Evolutionary conservation across 2,797 vertebrate genomes (phyloP).

Genomic region (Acipenser ruthenus): DNA sequence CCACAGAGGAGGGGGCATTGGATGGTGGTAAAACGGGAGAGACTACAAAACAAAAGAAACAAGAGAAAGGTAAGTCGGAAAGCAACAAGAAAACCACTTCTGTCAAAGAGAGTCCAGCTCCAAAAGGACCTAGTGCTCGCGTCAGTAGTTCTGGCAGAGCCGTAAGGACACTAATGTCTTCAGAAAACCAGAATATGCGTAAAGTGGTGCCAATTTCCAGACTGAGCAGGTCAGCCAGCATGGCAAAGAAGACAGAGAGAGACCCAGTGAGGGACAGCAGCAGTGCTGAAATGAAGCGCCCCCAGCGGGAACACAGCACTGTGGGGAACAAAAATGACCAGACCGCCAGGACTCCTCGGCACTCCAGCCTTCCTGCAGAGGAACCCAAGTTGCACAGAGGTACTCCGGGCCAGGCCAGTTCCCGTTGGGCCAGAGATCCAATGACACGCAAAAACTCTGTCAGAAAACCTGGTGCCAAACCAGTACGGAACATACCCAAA

Average conservation of each 20-base stretch:
- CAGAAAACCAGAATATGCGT: constrained; percentile 78
- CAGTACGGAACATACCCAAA: constrained; percentile 67
- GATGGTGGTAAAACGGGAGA: constrained; percentile 51
- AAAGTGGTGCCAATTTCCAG: constrained; percentile 86
- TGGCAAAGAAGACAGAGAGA: constrained; percentile 54
- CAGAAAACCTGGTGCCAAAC: constrained; percentile 79
- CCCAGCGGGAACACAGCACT: constrained; percentile 67
- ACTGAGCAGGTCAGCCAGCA: constrained; percentile 47
- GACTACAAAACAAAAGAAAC: constrained; percentile 29
- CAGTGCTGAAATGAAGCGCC: constrained; percentile 39
- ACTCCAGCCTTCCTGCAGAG: constrained; percentile 68
- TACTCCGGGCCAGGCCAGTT: constrained; percentile 35
- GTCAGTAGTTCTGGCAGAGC: constrained; percentile 18
- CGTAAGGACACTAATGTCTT: constrained; percentile 65
- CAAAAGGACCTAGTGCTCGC: constrained; percentile 26
- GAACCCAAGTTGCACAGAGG: constrained; percentile 64
- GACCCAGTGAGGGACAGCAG: constrained; percentile 36
- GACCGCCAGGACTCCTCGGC: constrained; percentile 50
- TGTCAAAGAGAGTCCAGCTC: constrained; percentile 37
- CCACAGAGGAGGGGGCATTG: constrained; percentile 51
- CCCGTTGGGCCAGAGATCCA: constrained; percentile 60
- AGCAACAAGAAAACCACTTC: constrained; percentile 37
- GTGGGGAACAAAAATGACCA: constrained; percentile 64
- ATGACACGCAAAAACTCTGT: constrained; percentile 48
- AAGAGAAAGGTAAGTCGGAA: constrained; percentile 45